Percentiles rank a stretch among this genome's conserved stretches.
phyloP scores from a whole-genome alignment of 1,140 invertebrate species.

The Hyles euphorbiae region DNA sequence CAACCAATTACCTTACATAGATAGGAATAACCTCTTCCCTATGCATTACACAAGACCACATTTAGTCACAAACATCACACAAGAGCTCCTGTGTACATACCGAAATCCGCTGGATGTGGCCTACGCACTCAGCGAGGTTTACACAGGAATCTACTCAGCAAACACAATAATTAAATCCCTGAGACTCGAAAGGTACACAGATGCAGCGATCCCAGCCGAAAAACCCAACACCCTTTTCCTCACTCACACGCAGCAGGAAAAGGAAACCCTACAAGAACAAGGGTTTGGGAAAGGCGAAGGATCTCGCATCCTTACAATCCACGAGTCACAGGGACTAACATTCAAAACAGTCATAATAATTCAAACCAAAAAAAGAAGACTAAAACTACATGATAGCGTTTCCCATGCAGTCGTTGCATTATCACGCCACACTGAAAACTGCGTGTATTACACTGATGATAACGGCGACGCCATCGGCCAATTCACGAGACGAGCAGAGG shows the following conservation, averaged over 20 bases:
- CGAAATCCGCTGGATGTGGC: conserved; percentile 30
- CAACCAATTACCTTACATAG: conserved; percentile 35
- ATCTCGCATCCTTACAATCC: conserved; percentile 12
- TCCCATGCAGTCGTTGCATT: conserved; percentile 15
- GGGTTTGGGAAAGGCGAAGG: conserved; percentile 7
- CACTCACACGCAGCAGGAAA: conserved; percentile 13
- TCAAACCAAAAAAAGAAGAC: conserved; percentile 1
- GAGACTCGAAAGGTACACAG: no score
- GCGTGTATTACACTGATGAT: conserved; percentile 11
- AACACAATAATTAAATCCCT: no score
- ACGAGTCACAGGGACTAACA: conserved; percentile 14
- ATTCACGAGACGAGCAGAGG: conserved; percentile 8
- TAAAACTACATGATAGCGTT: conserved; percentile 4
- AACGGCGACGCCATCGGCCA: conserved; percentile 3
- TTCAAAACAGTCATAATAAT: conserved; percentile 6
- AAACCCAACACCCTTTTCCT: no score
- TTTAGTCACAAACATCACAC: background rate
- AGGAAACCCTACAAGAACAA: conserved; percentile 2
- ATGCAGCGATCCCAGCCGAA: background rate
- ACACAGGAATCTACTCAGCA: conserved; percentile 10
- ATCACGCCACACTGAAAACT: conserved; percentile 14
- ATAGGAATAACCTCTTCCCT: conserved; percentile 30
- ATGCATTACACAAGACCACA: conserved; percentile 19
- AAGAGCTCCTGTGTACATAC: conserved; percentile 8
- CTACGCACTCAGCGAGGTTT: conserved; percentile 5